These are phyloP conservation scores for Megaceryle torquata DNA, from an alignment of 2,113 vertebrate species.

Conservation along the genomic window DNA sequence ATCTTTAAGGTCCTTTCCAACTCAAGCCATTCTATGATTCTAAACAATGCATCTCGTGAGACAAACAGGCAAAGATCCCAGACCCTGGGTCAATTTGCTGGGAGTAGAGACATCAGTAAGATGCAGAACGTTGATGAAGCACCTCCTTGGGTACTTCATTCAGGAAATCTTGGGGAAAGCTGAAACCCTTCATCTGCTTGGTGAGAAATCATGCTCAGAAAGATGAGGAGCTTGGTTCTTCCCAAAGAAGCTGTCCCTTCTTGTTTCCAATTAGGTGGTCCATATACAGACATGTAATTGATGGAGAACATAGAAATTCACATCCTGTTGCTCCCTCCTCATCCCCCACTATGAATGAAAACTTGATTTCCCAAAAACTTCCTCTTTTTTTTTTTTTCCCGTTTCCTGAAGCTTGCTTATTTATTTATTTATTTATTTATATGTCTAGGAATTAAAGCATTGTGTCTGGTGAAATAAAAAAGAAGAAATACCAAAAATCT, in stretches of 20 bases:
- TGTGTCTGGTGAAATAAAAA: background rate
- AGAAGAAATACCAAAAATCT: background rate
- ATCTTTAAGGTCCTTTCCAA: too few species aligned
- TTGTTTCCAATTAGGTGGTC: background rate
- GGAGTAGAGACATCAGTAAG: background rate
- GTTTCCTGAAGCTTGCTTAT: background rate
- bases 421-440: background rate
- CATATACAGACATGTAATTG: background rate
- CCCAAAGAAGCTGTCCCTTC: background rate
- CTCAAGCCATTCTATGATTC: background rate
- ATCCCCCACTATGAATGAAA: background rate
- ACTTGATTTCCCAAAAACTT: background rate
- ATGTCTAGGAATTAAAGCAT: background rate
- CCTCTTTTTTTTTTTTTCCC: fast-evolving
- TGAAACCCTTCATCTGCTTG: background rate
- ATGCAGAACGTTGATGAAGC: background rate
- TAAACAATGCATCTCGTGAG: background rate
- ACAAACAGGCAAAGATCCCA: background rate
- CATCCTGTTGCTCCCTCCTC: background rate
- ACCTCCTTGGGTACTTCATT: background rate
- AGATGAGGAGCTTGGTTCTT: background rate
- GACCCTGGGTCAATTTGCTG: background rate
- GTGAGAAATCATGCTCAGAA: background rate
- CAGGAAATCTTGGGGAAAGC: background rate
- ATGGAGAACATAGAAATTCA: background rate